Percentiles rank a stretch among this genome's conserved stretches.
Evolutionary conservation across 2,797 vertebrate species (phyloP).

Genomic region (Avahi laniger): DNA sequence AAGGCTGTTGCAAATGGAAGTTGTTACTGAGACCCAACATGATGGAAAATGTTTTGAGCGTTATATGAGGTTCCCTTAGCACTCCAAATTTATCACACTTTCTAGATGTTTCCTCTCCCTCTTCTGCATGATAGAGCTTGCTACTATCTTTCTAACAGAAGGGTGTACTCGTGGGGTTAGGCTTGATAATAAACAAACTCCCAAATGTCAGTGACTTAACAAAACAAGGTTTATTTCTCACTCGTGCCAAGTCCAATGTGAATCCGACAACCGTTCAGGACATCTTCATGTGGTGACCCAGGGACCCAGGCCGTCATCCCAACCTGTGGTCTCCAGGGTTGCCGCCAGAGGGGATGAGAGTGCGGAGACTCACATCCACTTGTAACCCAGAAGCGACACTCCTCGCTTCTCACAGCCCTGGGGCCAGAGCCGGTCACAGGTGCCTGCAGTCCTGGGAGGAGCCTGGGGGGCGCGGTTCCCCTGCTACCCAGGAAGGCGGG

Average conservation of each 20-base stretch:
- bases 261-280: not conserved
- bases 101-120: not conserved
- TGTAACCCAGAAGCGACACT: not conserved
- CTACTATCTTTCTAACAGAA: not conserved
- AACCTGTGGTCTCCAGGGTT: not conserved
- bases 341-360: not conserved
- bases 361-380: not conserved
- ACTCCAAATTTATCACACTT: not conserved
- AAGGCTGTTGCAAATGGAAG: not conserved
- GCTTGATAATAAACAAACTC: not conserved
- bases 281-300: too few species aligned
- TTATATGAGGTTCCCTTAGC: not conserved
- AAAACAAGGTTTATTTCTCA: not conserved
- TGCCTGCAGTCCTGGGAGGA: not conserved
- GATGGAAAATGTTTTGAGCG: too few species aligned
- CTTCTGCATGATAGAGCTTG: not conserved
- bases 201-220: not conserved
- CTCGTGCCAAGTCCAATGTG: not conserved
- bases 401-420: not conserved
- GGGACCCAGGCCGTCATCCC: too few species aligned
- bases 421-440: not conserved
- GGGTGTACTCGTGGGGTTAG: not conserved
- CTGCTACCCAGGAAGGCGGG: not conserved
- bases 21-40: not conserved
- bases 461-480: not conserved